A percentile compares a stretch with the other conserved stretches of the same genome.
Evolutionary conservation across 2,888 invertebrate species (phyloP).

Genomic region (Calameuta pallipes): DNA sequence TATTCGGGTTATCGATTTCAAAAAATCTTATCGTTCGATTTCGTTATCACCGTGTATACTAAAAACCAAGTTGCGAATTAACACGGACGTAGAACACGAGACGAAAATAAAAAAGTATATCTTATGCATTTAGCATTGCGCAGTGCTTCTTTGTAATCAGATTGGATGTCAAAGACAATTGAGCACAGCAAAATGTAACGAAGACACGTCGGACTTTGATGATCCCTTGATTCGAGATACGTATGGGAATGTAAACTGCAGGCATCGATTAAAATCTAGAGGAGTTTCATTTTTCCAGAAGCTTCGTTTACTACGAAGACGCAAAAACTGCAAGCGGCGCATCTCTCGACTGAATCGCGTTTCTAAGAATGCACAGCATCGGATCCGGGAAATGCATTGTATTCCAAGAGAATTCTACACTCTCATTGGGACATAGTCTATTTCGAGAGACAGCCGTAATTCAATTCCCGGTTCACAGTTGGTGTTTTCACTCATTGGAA

Average conservation of each 20-base stretch:
- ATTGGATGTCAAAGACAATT: background rate
- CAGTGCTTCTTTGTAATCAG: background rate
- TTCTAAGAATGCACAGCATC: background rate
- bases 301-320: background rate
- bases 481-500: background rate
- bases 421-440: background rate
- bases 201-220: background rate
- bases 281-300: background rate
- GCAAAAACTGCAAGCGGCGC: background rate
- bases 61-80: background rate
- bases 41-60: background rate
- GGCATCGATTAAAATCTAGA: background rate
- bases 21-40: background rate
- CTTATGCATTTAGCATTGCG: background rate
- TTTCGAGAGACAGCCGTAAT: background rate
- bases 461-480: background rate
- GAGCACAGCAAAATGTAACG: background rate
- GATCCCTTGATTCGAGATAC: background rate
- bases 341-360: background rate
- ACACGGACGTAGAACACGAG: background rate
- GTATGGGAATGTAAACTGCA: background rate
- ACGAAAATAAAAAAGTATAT: background rate
- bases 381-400: background rate
- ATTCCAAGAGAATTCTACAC: background rate
- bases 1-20: background rate